Conservation (phyloP, 2,888 invertebrate species). For the Andrena chrysosceles region DNA sequence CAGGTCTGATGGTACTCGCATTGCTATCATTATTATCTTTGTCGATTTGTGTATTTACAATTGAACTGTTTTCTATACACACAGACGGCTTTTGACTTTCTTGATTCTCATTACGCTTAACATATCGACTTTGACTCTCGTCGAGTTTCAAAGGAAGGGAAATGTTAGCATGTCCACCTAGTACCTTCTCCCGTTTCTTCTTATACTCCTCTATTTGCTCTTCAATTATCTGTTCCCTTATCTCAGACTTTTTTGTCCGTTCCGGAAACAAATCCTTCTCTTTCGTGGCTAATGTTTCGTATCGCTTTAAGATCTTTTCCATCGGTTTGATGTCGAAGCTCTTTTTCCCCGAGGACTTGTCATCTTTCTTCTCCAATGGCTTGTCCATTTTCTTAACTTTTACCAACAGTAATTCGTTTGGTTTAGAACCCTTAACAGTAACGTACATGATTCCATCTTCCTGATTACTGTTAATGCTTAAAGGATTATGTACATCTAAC, state of each 20-base stretch:
- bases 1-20: constrained; percentile 21
- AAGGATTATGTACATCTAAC: constrained; percentile 77
- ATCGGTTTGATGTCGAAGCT: constrained; percentile 72
- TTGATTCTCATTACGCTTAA: constrained; percentile 48
- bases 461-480: constrained; percentile 74
- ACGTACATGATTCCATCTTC: constrained; percentile 84
- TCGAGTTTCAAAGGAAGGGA: constrained; percentile 61
- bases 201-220: constrained; percentile 84
- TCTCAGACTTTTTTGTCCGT: constrained; percentile 73
- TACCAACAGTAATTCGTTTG: constrained; percentile 82
- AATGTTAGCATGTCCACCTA: constrained; percentile 72
- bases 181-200: constrained; percentile 80
- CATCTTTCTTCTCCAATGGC: constrained; percentile 69
- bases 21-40: constrained; percentile 47
- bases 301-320: constrained; percentile 74
- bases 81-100: constrained; percentile 40
- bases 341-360: constrained; percentile 55
- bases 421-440: constrained; percentile 82
- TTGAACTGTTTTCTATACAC: constrained; percentile 17
- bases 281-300: constrained; percentile 69
- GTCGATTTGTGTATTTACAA: constrained; percentile 23
- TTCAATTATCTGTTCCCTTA: constrained; percentile 80
- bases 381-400: constrained; percentile 79
- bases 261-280: constrained; percentile 76
- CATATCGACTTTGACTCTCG: constrained; percentile 62